Evolutionary conservation across 2,888 invertebrate species (phyloP).

Genomic region (Drosophila multiciliata): DNA sequence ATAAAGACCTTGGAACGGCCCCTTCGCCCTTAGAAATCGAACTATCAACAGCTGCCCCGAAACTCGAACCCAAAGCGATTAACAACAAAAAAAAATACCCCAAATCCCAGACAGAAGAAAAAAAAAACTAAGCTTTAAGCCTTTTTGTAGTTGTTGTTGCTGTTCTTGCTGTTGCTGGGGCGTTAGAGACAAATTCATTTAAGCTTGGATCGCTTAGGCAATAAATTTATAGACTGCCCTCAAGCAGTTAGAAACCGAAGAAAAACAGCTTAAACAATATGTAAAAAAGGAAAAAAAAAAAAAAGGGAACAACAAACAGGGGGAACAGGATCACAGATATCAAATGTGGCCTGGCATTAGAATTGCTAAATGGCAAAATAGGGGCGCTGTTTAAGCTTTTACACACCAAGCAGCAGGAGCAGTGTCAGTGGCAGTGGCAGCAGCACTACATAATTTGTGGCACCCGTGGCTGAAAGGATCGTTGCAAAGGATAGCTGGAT

Average conservation of each 20-base stretch:
- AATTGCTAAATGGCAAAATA: constrained; percentile 66
- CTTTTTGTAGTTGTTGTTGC: background rate
- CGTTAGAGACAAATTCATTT: constrained; percentile 82
- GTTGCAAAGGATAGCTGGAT: constrained; percentile 10
- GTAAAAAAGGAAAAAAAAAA: background rate
- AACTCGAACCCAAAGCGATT: constrained; percentile 23
- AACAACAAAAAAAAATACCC: background rate
- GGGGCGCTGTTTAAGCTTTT: constrained; percentile 68
- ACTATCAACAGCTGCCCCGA: constrained; percentile 73
- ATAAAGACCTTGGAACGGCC: constrained; percentile 74
- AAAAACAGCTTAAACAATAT: constrained; percentile 2
- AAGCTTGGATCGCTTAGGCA: constrained; percentile 64
- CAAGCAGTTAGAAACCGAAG: constrained; percentile 41
- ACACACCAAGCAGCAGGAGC: constrained; percentile 18
- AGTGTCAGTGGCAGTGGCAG: constrained; percentile 1
- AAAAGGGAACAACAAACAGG: background rate
- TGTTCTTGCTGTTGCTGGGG: constrained; percentile 50
- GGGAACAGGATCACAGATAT: constrained; percentile 13
- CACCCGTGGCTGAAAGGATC: constrained; percentile 4
- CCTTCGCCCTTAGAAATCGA: constrained; percentile 75
- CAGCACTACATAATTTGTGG: constrained; percentile 66
- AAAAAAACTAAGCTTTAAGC: constrained; percentile 7
- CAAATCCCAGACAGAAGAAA: constrained; percentile 18
- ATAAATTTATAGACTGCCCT: constrained; percentile 81
- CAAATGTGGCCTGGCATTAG: constrained; percentile 57